These are phyloP conservation scores for Acanthosepion lycidas DNA, from an alignment of 2,888 invertebrate species.

Conservation along the genomic window DNA sequence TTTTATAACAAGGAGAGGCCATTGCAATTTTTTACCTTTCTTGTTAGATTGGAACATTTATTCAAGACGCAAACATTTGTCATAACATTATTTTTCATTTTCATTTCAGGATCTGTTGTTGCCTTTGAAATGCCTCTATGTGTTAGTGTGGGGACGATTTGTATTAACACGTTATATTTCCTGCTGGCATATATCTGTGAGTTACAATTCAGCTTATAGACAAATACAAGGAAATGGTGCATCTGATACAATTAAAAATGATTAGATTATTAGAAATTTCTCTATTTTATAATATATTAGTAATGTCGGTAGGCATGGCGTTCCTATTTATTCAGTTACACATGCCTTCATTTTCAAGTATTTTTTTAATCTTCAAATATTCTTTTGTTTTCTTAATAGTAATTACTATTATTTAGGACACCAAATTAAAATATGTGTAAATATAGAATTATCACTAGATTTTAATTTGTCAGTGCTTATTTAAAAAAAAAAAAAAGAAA, in stretches of 20 bases:
- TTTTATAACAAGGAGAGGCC: neutral
- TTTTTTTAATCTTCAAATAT: no score
- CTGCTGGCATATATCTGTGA: constrained; percentile 88
- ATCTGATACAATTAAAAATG: neutral
- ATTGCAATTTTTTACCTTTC: neutral
- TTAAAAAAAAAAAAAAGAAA: no score
- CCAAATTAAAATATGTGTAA: no score
- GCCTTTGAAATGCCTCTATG: constrained; percentile 76
- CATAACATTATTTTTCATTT: neutral
- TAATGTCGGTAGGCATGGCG: no score
- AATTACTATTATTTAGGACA: no score
- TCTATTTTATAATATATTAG: no score
- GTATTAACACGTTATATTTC: constrained; percentile 93
- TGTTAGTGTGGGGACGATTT: constrained; percentile 86
- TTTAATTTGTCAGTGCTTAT: no score
- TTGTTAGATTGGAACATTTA: neutral
- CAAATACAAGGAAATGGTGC: neutral
- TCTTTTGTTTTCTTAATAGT: no score
- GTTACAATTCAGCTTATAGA: constrained; percentile 53
- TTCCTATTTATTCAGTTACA: no score
- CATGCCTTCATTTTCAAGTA: no score
- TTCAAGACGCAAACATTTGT: neutral
- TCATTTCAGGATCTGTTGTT: constrained; percentile 59
- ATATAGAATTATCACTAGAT: no score
- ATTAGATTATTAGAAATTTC: no score